Evolutionary conservation across 2,888 invertebrate genomes (phyloP), one percentile per base, ranked within the genome.

Genomic region (Caenorhabditis zanzibari): DNA sequence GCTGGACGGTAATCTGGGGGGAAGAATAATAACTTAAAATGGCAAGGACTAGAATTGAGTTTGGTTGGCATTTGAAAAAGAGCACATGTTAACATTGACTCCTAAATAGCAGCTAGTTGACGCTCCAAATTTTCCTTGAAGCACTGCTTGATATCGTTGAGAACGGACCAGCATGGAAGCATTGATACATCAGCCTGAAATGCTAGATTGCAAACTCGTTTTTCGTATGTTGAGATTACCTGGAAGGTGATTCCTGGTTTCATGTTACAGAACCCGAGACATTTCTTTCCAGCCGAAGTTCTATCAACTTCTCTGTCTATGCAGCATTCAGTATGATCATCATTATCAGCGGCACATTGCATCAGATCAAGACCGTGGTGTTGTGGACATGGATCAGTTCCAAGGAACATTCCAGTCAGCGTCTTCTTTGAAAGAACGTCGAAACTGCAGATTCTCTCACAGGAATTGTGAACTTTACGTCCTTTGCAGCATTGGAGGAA

Each of bases 251-350:
- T 81, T 54, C 89, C 90, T 4, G 91, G 91, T 28, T 88, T 88
- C 90, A 91, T 86, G 47, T 90, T 90, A 79, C 91, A 91, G 87
- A 91, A 91, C 32, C 89, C 90, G 19, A 91, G 88, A 52, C 91
- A 91, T 64, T 91, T 90, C 61, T 90, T 88, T 24, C 90, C 90
- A 4, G 91, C 91, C 0, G 88, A 85, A 16, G 91, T 91, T 59
- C 69, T 73, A 56, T 86, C 81, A 7, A 88, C 88, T 22, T 81
- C 86, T 19, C 58, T 84, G n/a, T 86, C 85, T n/a, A 84, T 74
- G 72, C 90, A 91, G 76, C 91, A 91, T 44, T 82, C 56, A 0
- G 89, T 90, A 80, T 91, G 90, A 69, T 91, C 90, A n/a, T 83
- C 79, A 32, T 83, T 88, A 38, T 91, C 89, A 10, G 91, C 91